These are phyloP conservation scores for Paramormyrops hopkinsi DNA, from an alignment of 2,797 vertebrate genomes.

Conservation along the genomic window DNA sequence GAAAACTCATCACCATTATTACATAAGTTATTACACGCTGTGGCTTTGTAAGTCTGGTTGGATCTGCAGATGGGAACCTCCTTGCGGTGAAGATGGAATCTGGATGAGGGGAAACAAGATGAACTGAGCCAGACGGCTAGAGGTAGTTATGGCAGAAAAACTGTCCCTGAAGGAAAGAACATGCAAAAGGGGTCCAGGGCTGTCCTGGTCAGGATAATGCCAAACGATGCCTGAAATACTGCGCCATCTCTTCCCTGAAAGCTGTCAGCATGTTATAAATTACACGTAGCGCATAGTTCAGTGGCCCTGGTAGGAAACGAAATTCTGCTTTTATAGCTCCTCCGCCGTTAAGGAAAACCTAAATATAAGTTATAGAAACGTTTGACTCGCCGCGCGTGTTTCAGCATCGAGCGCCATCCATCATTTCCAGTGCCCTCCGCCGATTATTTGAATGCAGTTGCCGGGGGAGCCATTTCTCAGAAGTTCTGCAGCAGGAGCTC, in stretches of 20 bases:
- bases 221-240: not conserved
- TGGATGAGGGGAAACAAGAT: not conserved
- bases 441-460: not conserved
- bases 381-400: not conserved
- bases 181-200: not conserved
- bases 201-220: not conserved
- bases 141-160: not conserved
- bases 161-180: not conserved
- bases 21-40: not conserved
- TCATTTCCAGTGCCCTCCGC: not conserved
- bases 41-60: not conserved
- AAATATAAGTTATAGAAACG: slow-evolving; percentile 10
- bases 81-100: not conserved
- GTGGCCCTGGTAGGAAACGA: not conserved
- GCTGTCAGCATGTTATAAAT: not conserved
- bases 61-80: not conserved
- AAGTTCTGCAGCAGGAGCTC: not conserved
- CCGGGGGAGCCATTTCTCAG: not conserved
- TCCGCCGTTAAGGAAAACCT: not conserved
- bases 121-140: not conserved
- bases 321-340: not conserved
- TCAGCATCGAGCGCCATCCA: not conserved
- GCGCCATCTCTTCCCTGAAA: not conserved
- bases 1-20: not conserved
- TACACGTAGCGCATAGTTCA: not conserved